Percentiles rank a stretch among this genome's conserved stretches.
phyloP scores from a whole-genome alignment of 1,140 invertebrate genomes.

The Copidosoma floridanum region DNA sequence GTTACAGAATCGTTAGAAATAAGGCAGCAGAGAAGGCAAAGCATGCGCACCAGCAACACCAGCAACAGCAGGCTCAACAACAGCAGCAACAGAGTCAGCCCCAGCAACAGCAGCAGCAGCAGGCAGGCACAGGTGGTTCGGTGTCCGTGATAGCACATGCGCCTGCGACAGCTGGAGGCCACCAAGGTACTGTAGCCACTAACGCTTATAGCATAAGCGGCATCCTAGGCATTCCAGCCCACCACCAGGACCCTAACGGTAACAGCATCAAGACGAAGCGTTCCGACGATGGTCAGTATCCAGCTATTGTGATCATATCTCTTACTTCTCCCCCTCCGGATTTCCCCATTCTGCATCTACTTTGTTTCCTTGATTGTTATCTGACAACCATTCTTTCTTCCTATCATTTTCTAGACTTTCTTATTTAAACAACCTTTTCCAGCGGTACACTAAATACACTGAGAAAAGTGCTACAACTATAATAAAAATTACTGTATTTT shows the following conservation, averaged over 20 bases:
- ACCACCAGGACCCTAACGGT: conserved; percentile 72
- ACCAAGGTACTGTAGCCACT: conserved; percentile 50
- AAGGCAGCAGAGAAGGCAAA: conserved; percentile 96
- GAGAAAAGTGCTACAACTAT: too few species aligned
- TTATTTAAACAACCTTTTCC: too few species aligned
- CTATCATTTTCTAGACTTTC: too few species aligned
- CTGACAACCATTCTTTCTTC: too few species aligned
- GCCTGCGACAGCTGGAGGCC: conserved; percentile 60
- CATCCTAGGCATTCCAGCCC: conserved; percentile 80
- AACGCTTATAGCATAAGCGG: conserved; percentile 93
- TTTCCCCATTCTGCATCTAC: too few species aligned
- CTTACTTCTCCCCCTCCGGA: too few species aligned
- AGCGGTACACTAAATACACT: too few species aligned
- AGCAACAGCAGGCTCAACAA: conserved; percentile 59
- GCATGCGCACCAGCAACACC: conserved; percentile 78
- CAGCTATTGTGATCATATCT: too few species aligned
- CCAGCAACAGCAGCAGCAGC: conserved; percentile 50
- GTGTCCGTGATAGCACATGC: conserved; percentile 70
- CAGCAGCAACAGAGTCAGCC: conserved; percentile 52
- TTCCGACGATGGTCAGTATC: conserved; percentile 65
- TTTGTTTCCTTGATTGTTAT: too few species aligned
- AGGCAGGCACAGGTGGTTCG: conserved; percentile 55
- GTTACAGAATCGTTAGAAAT: conserved; percentile 87
- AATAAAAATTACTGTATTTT: too few species aligned
- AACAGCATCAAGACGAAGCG: conserved; percentile 73